These are phyloP conservation scores for Esox lucius DNA, from an alignment of 2,797 vertebrate species.

Conservation along the genomic window DNA sequence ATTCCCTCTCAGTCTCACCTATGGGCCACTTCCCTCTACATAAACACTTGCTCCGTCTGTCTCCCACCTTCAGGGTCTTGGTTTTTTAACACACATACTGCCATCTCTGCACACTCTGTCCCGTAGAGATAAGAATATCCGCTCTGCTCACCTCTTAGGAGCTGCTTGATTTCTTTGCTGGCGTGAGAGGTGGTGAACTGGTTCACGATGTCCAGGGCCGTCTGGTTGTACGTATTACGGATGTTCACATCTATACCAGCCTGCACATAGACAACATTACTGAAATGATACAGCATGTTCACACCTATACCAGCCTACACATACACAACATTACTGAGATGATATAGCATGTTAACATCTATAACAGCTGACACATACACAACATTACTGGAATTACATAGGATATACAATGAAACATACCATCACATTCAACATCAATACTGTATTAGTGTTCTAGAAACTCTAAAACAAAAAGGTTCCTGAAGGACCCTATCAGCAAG, in stretches of 20 bases:
- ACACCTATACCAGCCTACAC: slow-evolving; percentile 87
- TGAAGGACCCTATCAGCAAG: too few relatives aligned
- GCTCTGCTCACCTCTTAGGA: slow-evolving; percentile 82
- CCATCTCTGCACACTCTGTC: background rate
- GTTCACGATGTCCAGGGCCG: slow-evolving; percentile 94
- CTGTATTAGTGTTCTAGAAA: background rate
- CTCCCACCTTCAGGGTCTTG: background rate
- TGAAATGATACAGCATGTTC: slow-evolving; percentile 72
- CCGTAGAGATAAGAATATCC: slow-evolving; percentile 1
- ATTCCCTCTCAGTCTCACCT: background rate
- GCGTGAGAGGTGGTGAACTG: slow-evolving; percentile 95
- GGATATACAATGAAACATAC: slow-evolving; percentile 1
- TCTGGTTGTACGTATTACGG: slow-evolving; percentile 95
- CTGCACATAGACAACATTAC: slow-evolving; percentile 59
- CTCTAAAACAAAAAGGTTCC: background rate
- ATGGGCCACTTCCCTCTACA: background rate
- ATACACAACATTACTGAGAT: background rate
- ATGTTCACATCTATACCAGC: slow-evolving; percentile 90
- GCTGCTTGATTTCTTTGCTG: slow-evolving; percentile 95
- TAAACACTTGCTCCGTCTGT: background rate
- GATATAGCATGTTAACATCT: slow-evolving; percentile 82
- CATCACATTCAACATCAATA: background rate
- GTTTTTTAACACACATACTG: slow-evolving; percentile 11
- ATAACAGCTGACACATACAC: slow-evolving; percentile 79
- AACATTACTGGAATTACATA: too few relatives aligned